Conservation (phyloP, 1,140 invertebrate genomes). For the Caenorhabditis remanei region DNA sequence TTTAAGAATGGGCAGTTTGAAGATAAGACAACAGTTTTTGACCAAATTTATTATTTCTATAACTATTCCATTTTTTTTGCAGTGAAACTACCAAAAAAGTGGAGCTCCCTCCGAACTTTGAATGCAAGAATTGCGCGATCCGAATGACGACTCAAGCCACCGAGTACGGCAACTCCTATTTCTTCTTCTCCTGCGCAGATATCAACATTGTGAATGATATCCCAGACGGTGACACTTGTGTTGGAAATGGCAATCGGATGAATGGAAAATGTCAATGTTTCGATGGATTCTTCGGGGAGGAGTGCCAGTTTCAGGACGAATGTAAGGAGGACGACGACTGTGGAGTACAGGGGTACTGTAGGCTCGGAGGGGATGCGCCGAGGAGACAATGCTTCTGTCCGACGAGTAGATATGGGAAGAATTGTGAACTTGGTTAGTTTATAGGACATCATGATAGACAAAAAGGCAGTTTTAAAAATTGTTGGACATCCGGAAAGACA, state of each 20-base stretch:
- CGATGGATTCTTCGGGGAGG: slow-evolving; percentile 57
- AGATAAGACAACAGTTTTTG: slow-evolving; percentile 21
- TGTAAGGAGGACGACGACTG: slow-evolving; percentile 66
- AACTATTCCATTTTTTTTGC: slow-evolving; percentile 73
- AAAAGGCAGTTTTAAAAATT: too few relatives aligned
- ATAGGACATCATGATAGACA: too few relatives aligned
- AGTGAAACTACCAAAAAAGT: slow-evolving; percentile 88
- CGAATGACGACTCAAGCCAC: slow-evolving; percentile 88
- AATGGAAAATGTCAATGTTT: slow-evolving; percentile 67
- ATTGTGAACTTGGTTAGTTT: slow-evolving; percentile 63
- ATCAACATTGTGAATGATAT: slow-evolving; percentile 84
- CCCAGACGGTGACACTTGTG: slow-evolving; percentile 66
- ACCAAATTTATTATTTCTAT: neutral
- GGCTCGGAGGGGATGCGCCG: slow-evolving; percentile 25
- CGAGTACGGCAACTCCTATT: slow-evolving; percentile 88
- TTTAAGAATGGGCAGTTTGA: too few relatives aligned
- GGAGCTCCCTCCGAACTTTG: slow-evolving; percentile 86
- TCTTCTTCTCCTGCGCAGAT: slow-evolving; percentile 95
- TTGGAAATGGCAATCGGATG: slow-evolving; percentile 62
- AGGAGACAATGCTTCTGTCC: slow-evolving; percentile 67
- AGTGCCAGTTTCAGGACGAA: slow-evolving; percentile 65
- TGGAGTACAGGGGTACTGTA: slow-evolving; percentile 65
- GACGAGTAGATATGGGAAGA: slow-evolving; percentile 62
- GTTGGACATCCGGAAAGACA: too few relatives aligned
- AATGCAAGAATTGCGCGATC: slow-evolving; percentile 89